Evolutionary conservation across 2,797 vertebrate genomes (phyloP).

Genomic region (Tangara arthus): DNA sequence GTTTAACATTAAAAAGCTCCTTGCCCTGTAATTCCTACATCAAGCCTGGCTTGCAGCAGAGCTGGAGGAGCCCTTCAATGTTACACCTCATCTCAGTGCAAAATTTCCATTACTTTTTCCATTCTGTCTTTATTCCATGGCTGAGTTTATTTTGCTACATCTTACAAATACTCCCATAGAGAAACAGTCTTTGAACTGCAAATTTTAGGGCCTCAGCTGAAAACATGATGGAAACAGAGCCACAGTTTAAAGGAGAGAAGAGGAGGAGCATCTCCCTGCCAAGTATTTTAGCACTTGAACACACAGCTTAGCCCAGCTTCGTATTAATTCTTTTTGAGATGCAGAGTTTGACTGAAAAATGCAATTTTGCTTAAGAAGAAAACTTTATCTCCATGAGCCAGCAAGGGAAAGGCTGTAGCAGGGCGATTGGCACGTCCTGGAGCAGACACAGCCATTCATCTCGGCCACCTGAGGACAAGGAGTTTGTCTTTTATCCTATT

Average conservation of each 20-base stretch:
- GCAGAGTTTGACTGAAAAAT: neutral
- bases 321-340: neutral
- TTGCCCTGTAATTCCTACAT: neutral
- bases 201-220: neutral
- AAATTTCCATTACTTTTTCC: neutral
- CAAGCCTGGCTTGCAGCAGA: neutral
- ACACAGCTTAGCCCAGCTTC: neutral
- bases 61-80: neutral
- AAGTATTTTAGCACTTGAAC: neutral
- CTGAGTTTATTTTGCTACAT: neutral
- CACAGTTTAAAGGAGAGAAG: neutral
- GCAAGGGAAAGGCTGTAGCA: neutral
- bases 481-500: neutral
- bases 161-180: neutral
- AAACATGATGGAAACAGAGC: neutral
- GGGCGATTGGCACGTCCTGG: neutral
- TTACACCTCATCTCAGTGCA: neutral
- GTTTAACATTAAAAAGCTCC: neutral
- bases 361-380: neutral
- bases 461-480: neutral
- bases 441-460: neutral
- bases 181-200: neutral
- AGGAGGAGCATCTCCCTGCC: neutral
- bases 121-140: neutral
- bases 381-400: neutral